Percentiles rank a stretch among this genome's conserved stretches.
phyloP scores from a whole-genome alignment of 2,888 invertebrate genomes.

The Bombylius discolor region DNA sequence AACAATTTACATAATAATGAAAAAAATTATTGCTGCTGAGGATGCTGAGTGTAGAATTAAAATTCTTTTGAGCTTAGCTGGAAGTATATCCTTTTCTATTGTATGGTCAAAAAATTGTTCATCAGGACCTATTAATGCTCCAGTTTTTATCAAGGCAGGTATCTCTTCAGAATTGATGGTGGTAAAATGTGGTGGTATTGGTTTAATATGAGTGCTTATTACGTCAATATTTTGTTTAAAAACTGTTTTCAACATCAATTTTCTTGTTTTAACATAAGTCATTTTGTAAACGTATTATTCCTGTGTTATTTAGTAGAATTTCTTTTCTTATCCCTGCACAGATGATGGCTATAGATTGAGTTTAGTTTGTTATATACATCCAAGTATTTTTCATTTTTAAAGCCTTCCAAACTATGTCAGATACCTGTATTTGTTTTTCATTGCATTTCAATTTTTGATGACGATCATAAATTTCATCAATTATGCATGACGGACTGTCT shows the following conservation, averaged over 20 bases:
- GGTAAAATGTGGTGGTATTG: no score
- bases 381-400: background rate
- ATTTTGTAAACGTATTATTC: no score
- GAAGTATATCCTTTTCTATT: background rate
- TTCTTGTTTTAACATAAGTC: no score
- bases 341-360: background rate
- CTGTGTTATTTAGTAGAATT: background rate
- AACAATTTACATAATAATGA: no score
- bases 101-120: background rate
- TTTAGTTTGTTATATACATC: background rate
- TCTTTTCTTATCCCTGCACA: background rate
- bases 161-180: no score
- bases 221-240: no score
- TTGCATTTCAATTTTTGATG: background rate
- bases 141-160: no score
- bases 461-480: background rate
- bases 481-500: background rate
- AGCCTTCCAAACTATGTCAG: background rate
- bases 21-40: no score
- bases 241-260: background rate
- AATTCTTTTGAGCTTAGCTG: background rate
- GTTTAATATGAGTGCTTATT: no score
- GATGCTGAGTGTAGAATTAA: background rate
- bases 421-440: background rate
- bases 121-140: background rate